phyloP scores from a whole-genome alignment of 2,797 vertebrate species.

The Erpetoichthys calabaricus region DNA sequence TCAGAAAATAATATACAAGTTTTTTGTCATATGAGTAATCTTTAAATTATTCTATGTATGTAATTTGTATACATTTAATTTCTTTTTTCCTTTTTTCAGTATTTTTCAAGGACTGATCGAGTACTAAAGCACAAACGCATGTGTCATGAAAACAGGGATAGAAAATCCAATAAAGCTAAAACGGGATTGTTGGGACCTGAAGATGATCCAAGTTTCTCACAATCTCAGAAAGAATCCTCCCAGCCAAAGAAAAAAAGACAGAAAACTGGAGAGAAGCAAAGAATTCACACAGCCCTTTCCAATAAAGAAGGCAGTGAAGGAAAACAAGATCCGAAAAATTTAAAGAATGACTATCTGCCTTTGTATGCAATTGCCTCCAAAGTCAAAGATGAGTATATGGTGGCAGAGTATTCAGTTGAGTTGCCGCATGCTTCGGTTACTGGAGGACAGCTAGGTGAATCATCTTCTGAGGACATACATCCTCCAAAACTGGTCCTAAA shows the following conservation, averaged over 20 bases:
- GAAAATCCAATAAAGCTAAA: constrained; percentile 78
- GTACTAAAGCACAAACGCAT: constrained; percentile 97
- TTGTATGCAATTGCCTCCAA: constrained; percentile 78
- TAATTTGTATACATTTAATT: constrained; percentile 12
- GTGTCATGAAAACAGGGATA: constrained; percentile 95
- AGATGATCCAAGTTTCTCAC: constrained; percentile 59
- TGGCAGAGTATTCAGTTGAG: constrained; percentile 81
- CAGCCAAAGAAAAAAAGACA: constrained; percentile 93
- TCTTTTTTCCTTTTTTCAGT: constrained; percentile 45
- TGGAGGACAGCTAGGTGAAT: constrained; percentile 56
- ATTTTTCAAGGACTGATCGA: constrained; percentile 95
- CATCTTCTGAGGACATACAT: constrained; percentile 63
- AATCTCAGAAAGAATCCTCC: constrained; percentile 75
- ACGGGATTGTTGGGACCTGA: constrained; percentile 58
- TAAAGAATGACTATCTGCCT: constrained; percentile 74
- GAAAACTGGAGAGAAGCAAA: constrained; percentile 68
- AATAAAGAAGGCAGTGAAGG: constrained; percentile 42
- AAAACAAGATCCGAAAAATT: constrained; percentile 69
- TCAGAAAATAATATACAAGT: no score
- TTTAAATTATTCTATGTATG: background rate
- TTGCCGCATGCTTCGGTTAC: constrained; percentile 68
- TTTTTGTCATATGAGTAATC: no score
- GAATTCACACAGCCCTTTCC: constrained; percentile 31
- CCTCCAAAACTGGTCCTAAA: constrained; percentile 89
- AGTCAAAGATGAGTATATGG: constrained; percentile 93